These are phyloP conservation scores for Bothrops jararaca DNA, from an alignment of 2,113 vertebrate genomes.

Conservation along the genomic window DNA sequence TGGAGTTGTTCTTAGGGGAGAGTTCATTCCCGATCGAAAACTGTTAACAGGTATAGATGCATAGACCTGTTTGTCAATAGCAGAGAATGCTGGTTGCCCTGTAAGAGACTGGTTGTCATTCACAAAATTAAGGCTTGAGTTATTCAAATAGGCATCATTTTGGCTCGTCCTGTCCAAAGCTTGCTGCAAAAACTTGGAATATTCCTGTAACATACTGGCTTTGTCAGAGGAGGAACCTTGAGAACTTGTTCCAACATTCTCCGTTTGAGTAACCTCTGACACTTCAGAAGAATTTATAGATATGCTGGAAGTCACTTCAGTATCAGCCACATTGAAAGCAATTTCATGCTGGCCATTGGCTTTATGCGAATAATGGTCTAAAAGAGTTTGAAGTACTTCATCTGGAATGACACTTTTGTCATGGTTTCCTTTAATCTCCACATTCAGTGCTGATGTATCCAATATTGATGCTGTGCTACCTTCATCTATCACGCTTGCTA, in stretches of 20 bases:
- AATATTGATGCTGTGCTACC: constrained; percentile 86
- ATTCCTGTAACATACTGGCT: constrained; percentile 96
- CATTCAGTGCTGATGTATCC: constrained; percentile 83
- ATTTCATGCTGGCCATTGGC: constrained; percentile 95
- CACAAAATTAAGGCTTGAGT: constrained; percentile 92
- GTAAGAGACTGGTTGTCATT: constrained; percentile 89
- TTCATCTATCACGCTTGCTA: constrained; percentile 89
- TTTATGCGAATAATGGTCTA: constrained; percentile 98
- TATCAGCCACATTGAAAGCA: constrained; percentile 90
- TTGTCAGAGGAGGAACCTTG: constrained; percentile 89
- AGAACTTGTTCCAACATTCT: constrained; percentile 80
- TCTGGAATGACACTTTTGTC: constrained; percentile 96
- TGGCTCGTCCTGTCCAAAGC: constrained; percentile 98
- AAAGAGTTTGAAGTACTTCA: constrained; percentile 93
- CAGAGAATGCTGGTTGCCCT: constrained; percentile 89
- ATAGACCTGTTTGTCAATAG: constrained; percentile 90
- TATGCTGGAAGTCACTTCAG: constrained; percentile 96
- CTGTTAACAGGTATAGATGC: constrained; percentile 84
- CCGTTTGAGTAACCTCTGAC: constrained; percentile 82
- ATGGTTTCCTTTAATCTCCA: constrained; percentile 88
- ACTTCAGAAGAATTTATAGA: constrained; percentile 95
- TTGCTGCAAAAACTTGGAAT: constrained; percentile 98
- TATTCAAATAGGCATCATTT: constrained; percentile 98
- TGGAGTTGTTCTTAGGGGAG: constrained; percentile 89
- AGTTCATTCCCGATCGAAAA: constrained; percentile 92